Conservation (phyloP, 1,140 invertebrate species). For the Atopsyche davidsoni region DNA sequence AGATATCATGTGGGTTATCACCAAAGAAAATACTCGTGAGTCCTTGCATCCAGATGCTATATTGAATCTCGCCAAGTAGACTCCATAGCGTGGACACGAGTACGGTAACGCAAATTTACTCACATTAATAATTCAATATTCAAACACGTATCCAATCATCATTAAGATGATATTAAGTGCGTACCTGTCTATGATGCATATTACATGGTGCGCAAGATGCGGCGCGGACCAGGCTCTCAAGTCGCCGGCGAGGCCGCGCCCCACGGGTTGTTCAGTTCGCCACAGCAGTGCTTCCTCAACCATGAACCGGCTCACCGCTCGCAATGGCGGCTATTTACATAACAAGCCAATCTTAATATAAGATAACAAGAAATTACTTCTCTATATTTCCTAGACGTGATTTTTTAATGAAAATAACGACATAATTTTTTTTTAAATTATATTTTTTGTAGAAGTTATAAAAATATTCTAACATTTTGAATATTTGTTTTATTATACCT, state of each 20-base stretch:
- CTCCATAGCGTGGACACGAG: background rate
- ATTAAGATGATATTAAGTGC: conserved; percentile 6
- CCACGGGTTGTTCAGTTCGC: conserved; percentile 33
- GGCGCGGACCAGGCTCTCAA: conserved; percentile 31
- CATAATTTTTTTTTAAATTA: no score
- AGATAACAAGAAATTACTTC: background rate
- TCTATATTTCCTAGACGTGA: no score
- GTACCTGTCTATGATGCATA: conserved; percentile 42
- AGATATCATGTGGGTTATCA: no score
- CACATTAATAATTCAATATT: no score
- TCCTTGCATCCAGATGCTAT: no score
- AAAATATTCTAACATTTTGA: no score
- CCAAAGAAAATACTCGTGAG: no score
- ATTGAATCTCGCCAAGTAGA: no score
- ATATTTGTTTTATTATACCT: no score
- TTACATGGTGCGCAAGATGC: conserved; percentile 38
- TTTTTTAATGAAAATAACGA: no score
- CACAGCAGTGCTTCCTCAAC: conserved; percentile 35
- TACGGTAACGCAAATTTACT: no score
- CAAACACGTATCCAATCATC: background rate
- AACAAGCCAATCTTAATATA: background rate
- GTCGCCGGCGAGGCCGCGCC: conserved; percentile 25
- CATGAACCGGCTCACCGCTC: conserved; percentile 38
- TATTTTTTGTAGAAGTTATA: no score
- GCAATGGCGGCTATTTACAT: conserved; percentile 32